A percentile compares a stretch with the other conserved stretches of the same genome.
These are phyloP conservation scores for Gila orcuttii DNA, from an alignment of 2,113 vertebrate genomes.

Conservation along the genomic window DNA sequence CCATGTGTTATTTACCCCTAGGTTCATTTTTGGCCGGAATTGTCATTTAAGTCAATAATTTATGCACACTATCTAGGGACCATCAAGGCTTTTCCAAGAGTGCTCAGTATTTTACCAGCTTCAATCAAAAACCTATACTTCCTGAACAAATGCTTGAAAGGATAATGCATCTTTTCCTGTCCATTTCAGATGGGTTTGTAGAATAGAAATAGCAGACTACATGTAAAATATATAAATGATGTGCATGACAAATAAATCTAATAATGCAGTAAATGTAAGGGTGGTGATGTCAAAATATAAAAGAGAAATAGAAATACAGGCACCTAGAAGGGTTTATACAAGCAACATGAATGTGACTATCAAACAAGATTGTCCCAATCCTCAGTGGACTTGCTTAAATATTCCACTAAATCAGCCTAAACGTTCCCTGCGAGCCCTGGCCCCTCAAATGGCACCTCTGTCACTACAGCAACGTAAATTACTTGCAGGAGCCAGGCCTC, in stretches of 20 bases:
- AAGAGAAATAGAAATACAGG: background rate
- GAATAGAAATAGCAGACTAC: background rate
- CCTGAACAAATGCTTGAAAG: background rate
- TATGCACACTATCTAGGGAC: conserved; percentile 52
- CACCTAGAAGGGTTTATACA: background rate
- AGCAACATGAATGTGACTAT: background rate
- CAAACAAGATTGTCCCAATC: background rate
- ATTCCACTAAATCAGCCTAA: conserved; percentile 43
- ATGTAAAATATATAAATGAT: background rate
- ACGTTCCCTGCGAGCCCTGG: conserved; percentile 25
- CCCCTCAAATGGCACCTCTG: conserved; percentile 29
- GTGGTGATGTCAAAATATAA: background rate
- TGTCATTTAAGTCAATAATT: conserved; percentile 58
- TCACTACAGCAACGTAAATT: conserved; percentile 52
- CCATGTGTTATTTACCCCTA: no score
- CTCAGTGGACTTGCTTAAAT: conserved; percentile 41
- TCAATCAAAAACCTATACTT: background rate
- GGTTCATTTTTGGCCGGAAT: no score
- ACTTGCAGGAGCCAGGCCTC: conserved; percentile 18
- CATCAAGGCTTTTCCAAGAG: conserved; percentile 30
- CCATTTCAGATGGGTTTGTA: background rate
- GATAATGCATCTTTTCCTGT: background rate
- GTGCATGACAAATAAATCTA: background rate
- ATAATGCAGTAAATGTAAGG: background rate
- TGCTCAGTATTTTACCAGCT: background rate